Evolutionary conservation across 2,888 invertebrate genomes (phyloP).

Genomic region (Bursaphelenchus okinawaensis): DNA sequence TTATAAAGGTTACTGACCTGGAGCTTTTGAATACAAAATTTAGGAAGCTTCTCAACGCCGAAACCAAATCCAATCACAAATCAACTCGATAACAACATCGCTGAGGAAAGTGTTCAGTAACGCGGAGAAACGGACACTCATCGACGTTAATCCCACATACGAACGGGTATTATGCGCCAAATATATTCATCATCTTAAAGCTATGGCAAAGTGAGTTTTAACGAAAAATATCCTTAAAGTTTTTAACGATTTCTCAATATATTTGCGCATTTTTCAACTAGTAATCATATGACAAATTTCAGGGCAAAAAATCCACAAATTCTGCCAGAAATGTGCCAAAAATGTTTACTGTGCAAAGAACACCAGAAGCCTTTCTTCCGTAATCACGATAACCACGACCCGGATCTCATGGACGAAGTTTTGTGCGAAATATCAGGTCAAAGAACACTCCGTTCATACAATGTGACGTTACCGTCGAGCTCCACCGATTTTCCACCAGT

Average conservation of each 20-base stretch:
- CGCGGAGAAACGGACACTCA: background rate
- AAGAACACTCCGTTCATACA: background rate
- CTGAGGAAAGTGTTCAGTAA: background rate
- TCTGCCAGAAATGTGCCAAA: conserved; percentile 25
- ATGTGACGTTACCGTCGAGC: background rate
- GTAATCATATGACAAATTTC: conserved; percentile 16
- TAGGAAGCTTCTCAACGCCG: background rate
- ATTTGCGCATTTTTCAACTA: no score
- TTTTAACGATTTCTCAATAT: no score
- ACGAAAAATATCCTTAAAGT: no score
- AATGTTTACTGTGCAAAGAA: conserved; percentile 26
- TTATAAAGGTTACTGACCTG: no score
- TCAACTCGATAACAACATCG: background rate
- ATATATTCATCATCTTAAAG: conserved; percentile 19
- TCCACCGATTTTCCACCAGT: background rate
- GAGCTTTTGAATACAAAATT: background rate
- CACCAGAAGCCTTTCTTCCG: conserved; percentile 16
- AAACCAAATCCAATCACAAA: background rate
- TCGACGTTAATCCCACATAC: conserved; percentile 6
- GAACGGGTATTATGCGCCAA: conserved; percentile 17
- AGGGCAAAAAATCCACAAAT: conserved; percentile 6
- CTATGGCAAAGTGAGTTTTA: no score
- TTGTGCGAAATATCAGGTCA: background rate
- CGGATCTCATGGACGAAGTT: conserved; percentile 8
- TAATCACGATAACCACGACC: conserved; percentile 2